These are phyloP conservation scores for Coleophora deauratella DNA, from an alignment of 2,888 invertebrate genomes.

Conservation along the genomic window DNA sequence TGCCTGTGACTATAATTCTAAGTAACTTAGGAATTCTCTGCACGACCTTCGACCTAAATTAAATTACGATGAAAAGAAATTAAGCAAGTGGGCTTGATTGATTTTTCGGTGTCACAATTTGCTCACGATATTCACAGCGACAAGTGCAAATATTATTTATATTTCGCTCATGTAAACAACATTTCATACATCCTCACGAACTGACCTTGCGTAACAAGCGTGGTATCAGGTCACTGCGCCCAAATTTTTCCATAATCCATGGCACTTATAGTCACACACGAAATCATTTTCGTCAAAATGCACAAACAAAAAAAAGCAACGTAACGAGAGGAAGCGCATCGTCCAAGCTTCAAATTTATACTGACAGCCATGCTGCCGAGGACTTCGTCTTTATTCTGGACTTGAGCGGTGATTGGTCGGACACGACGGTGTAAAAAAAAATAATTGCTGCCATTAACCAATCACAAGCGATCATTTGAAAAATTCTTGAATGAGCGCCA, in stretches of 20 bases:
- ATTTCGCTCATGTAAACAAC: background rate
- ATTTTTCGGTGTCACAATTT: conserved; percentile 43
- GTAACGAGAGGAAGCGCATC: conserved; percentile 89
- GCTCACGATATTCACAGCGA: background rate
- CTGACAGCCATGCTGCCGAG: conserved; percentile 96
- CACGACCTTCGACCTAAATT: conserved; percentile 49
- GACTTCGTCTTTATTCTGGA: conserved; percentile 88
- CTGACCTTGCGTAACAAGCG: conserved; percentile 50
- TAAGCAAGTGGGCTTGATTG: conserved; percentile 34
- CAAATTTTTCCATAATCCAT: conserved; percentile 70
- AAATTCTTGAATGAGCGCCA: conserved; percentile 50
- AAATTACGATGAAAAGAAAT: conserved; percentile 44
- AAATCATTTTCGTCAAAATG: conserved; percentile 68
- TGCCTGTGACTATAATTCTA: too few relatives aligned
- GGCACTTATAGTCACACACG: conserved; percentile 69
- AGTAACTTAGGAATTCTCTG: conserved; percentile 34
- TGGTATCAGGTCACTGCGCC: conserved; percentile 67
- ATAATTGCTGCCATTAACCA: conserved; percentile 37
- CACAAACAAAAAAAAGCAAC: conserved; percentile 74
- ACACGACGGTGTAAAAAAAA: conserved; percentile 40
- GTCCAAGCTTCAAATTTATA: conserved; percentile 95
- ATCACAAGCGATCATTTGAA: conserved; percentile 39
- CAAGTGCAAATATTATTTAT: conserved; percentile 13
- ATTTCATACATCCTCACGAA: background rate
- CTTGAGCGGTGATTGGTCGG: conserved; percentile 78